phyloP scores from a whole-genome alignment of 2,113 vertebrate genomes.

The Cyphomyrus plagiostoma region DNA sequence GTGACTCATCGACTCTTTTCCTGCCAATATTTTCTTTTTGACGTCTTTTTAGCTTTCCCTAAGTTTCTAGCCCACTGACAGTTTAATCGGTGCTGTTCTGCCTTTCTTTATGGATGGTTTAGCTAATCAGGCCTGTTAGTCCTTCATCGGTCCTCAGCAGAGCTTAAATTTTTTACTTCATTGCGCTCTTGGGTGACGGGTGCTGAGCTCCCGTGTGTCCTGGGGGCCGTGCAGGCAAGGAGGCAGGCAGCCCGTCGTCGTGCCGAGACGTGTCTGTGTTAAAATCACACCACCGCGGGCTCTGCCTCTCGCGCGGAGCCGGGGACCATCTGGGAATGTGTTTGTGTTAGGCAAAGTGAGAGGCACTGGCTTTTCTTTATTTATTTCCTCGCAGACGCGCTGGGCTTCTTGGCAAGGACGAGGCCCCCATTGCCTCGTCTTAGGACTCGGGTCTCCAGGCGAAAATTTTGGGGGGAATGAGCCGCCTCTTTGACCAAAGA shows the following conservation, averaged over 20 bases:
- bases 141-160: neutral
- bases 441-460: neutral
- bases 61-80: neutral
- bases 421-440: neutral
- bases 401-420: neutral
- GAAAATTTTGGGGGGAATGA: neutral
- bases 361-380: conserved; percentile 8
- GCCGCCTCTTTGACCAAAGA: neutral
- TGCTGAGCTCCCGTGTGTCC: conserved; percentile 22
- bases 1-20: neutral
- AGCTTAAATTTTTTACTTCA: neutral
- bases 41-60: neutral
- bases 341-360: conserved; percentile 65
- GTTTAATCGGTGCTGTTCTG: neutral
- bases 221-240: conserved; percentile 27
- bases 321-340: conserved; percentile 61
- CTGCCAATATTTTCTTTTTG: conserved; percentile 1
- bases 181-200: conserved; percentile 7
- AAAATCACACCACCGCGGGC: conserved; percentile 51
- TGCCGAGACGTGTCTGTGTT: conserved; percentile 17
- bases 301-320: conserved; percentile 44
- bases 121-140: neutral
- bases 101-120: neutral
- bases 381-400: neutral
- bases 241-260: conserved; percentile 26